Evolutionary conservation across 2,888 invertebrate genomes (phyloP).

Genomic region (Agrotis ipsilon): DNA sequence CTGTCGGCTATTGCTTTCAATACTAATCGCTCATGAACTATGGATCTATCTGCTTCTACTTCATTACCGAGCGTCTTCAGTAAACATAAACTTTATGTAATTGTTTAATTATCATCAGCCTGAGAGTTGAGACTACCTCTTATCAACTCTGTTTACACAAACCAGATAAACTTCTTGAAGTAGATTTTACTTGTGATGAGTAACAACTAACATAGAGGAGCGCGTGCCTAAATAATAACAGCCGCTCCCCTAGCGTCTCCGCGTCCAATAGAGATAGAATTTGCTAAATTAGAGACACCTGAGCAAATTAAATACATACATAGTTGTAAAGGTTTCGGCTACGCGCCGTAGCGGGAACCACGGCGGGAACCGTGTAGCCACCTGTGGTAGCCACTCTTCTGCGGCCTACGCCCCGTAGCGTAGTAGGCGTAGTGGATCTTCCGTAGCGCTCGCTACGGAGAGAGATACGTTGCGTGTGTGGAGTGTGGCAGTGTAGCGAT

Average conservation of each 20-base stretch:
- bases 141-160: not conserved
- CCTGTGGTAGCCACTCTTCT: too few species aligned
- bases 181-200: not conserved
- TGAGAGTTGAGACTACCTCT: not conserved
- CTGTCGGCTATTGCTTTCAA: too few species aligned
- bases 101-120: not conserved
- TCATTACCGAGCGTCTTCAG: not conserved
- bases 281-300: too few species aligned
- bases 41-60: not conserved
- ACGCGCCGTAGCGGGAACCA: not conserved
- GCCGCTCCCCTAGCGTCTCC: too few species aligned
- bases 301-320: too few species aligned
- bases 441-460: not conserved
- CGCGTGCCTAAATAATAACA: too few species aligned
- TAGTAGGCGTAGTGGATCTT: not conserved
- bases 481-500: conserved; percentile 46
- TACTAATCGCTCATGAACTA: not conserved
- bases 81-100: not conserved
- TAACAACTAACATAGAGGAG: too few species aligned
- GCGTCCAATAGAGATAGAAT: too few species aligned
- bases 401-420: not conserved
- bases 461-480: conserved; percentile 32
- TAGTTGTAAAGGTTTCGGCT: not conserved
- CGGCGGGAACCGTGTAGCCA: too few species aligned
- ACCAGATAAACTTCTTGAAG: not conserved